phyloP scores from a whole-genome alignment of 2,797 vertebrate species.

The Australoheros facetus region DNA sequence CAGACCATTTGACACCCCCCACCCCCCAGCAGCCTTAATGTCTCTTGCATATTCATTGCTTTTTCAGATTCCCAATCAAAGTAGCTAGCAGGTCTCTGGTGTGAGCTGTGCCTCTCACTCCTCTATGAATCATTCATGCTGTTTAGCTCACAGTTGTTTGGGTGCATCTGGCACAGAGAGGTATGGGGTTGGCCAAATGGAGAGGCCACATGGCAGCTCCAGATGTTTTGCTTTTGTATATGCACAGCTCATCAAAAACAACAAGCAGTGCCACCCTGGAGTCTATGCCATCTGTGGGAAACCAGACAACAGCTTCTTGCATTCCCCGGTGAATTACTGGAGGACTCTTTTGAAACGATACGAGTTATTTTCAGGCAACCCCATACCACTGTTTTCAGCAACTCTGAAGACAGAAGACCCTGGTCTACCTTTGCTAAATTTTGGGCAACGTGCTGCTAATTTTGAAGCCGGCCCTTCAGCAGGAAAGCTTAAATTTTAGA shows the following conservation, averaged over 20 bases:
- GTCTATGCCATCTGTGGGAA: slow-evolving; percentile 78
- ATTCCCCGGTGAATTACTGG: slow-evolving; percentile 71
- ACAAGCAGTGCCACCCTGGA: slow-evolving; percentile 78
- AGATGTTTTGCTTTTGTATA: slow-evolving; percentile 86
- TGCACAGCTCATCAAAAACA: slow-evolving; percentile 86
- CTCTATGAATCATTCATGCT: slow-evolving; percentile 91
- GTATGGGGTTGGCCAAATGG: slow-evolving; percentile 83
- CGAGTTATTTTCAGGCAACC: slow-evolving; percentile 50
- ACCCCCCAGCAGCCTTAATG: slow-evolving; percentile 62
- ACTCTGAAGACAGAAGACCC: slow-evolving; percentile 14
- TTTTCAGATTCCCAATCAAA: slow-evolving; percentile 89
- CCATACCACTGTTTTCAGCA: slow-evolving; percentile 35
- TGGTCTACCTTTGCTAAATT: slow-evolving; percentile 17
- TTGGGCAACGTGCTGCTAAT: slow-evolving; percentile 38
- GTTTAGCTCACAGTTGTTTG: slow-evolving; percentile 83
- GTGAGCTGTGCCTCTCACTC: slow-evolving; percentile 66
- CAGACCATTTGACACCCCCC: slow-evolving; percentile 81
- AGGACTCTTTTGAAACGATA: slow-evolving; percentile 51
- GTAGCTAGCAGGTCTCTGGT: slow-evolving; percentile 84
- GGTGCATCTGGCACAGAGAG: slow-evolving; percentile 81
- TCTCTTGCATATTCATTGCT: slow-evolving; percentile 88
- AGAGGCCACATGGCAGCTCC: slow-evolving; percentile 88
- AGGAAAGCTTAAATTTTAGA: slow-evolving; percentile 19
- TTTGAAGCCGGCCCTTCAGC: slow-evolving; percentile 33
- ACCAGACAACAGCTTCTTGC: slow-evolving; percentile 81